A percentile compares a stretch with the other conserved stretches of the same genome.
Evolutionary conservation across 2,797 vertebrate species (phyloP).

Genomic region (Epinephelus coioides): DNA sequence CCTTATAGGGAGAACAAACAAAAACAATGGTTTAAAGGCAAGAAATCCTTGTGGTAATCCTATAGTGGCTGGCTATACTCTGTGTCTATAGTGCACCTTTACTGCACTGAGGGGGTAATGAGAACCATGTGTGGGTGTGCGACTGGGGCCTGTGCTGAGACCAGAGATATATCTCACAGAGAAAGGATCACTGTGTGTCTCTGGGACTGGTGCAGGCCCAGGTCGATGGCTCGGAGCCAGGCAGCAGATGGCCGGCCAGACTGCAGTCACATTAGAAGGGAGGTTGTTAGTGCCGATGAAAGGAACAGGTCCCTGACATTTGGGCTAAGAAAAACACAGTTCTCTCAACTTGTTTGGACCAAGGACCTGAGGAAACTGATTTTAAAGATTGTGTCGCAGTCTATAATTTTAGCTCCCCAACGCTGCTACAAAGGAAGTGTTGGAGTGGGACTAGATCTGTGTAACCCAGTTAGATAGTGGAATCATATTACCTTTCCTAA

Average conservation of each 20-base stretch:
- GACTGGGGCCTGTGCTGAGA: conserved; percentile 49
- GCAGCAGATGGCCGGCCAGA: conserved; percentile 87
- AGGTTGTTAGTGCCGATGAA: conserved; percentile 80
- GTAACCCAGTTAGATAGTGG: conserved; percentile 36
- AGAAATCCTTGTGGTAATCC: conserved; percentile 44
- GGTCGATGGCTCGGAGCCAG: conserved; percentile 84
- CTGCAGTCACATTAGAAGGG: conserved; percentile 79
- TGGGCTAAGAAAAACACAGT: conserved; percentile 56
- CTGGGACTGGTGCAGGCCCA: conserved; percentile 68
- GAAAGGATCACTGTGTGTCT: conserved; percentile 74
- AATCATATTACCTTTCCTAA: conserved; percentile 41
- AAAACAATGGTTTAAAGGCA: conserved; percentile 45
- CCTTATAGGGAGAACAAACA: conserved; percentile 57
- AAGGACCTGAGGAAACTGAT: conserved; percentile 5
- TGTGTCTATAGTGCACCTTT: conserved; percentile 59
- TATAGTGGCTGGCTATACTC: conserved; percentile 31
- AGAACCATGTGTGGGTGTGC: conserved; percentile 63
- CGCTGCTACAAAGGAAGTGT: conserved; percentile 1
- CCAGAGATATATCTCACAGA: conserved; percentile 58
- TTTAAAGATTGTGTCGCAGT: conserved; percentile 17
- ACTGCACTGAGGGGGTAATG: conserved; percentile 51
- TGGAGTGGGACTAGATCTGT: conserved; percentile 21
- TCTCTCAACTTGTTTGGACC: conserved; percentile 40
- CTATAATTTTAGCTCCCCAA: conserved; percentile 3
- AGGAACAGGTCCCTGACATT: conserved; percentile 79